Evolutionary conservation across 1,140 invertebrate genomes (phyloP).

Genomic region (Diorhabda sublineata): DNA sequence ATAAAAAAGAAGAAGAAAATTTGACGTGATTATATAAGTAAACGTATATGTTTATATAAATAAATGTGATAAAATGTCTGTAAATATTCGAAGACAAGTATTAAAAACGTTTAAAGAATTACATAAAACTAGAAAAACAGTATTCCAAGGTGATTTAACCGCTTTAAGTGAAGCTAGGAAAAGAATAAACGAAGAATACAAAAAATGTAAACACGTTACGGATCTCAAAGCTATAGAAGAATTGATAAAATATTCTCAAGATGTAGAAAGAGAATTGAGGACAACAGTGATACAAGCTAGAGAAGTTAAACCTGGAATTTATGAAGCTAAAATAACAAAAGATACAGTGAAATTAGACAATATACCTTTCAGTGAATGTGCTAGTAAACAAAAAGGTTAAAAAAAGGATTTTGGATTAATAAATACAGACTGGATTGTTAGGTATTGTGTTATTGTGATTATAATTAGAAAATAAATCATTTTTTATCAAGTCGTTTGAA

Average conservation of each 20-base stretch:
- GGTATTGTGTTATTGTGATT: too few species aligned
- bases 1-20: too few species aligned
- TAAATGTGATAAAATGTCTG: constrained; percentile 25
- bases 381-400: background rate
- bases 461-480: too few species aligned
- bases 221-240: constrained; percentile 54
- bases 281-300: constrained; percentile 61
- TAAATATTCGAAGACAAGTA: constrained; percentile 48
- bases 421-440: background rate
- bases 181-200: constrained; percentile 64
- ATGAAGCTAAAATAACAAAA: constrained; percentile 51
- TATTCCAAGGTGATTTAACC: constrained; percentile 58
- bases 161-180: constrained; percentile 55
- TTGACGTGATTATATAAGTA: too few species aligned
- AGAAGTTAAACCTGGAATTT: constrained; percentile 57
- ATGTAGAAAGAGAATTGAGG: constrained; percentile 60
- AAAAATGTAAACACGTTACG: constrained; percentile 56
- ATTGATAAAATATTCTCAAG: constrained; percentile 58
- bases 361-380: constrained; percentile 48
- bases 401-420: background rate
- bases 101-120: constrained; percentile 60
- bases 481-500: too few species aligned
- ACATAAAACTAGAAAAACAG: constrained; percentile 57
- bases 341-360: constrained; percentile 56
- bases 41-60: too few species aligned